Evolutionary conservation across 2,888 invertebrate species (phyloP), one percentile per base, ranked within the genome.

Genomic region (Phania funesta): DNA sequence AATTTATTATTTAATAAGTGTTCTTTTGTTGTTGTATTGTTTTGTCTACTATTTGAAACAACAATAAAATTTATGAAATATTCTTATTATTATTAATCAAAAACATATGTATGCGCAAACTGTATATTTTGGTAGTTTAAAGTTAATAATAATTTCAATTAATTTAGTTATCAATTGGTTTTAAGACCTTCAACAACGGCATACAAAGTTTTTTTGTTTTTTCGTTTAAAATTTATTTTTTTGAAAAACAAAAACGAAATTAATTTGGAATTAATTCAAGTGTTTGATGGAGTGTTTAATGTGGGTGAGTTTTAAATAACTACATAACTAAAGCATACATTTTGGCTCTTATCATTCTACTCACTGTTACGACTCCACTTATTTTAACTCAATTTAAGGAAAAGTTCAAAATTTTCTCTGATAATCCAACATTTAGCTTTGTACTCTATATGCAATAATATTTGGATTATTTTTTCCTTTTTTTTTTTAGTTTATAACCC

Each of bases 361-460:
- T 41, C n/a, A 16, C 41, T 46, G 8, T 48, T 38, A 87, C 88
- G 89, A 88, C 87, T 88, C n/a, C n/a, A 87, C 88, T 87, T 87
- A 89, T 89, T 89, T 89, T 86, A 87, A 87, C 87, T 87, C 88
- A 89, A 89, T 89, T 71, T n/a, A 71, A 56, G 67, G 54, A 64
- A 67, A 70, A 64, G 46, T 48, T 71, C 22, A n/a, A 16, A 44
- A 32, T 32, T 29, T 38, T 65, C 56, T 38, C 11, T 46, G 46
- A 35, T 26, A 65, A 60, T 44, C 20, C 13, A 48, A 41, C 35
- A 38, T 62, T 32, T 54, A 22, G 54, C 35, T 64, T 11, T 24
- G 46, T 29, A 6, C 2, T 48, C 13, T 13, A 41, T 60, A 1
- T n/a, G n/a, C n/a, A 24, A 29, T 16, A n/a, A 20, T 18, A 44